These are phyloP conservation scores for Eupeodes luniger DNA, from an alignment of 2,888 invertebrate species.

Conservation along the genomic window DNA sequence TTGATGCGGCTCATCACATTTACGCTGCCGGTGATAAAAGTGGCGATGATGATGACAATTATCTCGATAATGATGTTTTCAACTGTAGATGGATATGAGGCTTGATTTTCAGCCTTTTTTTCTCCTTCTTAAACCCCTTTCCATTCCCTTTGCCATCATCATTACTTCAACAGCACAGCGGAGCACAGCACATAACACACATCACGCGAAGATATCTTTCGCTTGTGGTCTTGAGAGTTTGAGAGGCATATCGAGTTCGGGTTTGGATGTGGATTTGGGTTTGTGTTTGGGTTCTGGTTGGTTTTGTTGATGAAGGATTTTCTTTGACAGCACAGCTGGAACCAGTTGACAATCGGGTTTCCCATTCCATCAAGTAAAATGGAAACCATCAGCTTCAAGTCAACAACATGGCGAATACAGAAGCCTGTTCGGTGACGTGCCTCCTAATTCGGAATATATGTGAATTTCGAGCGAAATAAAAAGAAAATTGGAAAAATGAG, in stretches of 20 bases:
- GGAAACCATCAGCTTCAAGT: slow-evolving; percentile 16
- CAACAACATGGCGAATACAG: slow-evolving; percentile 22
- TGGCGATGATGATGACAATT: slow-evolving; percentile 58
- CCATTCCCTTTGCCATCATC: not conserved
- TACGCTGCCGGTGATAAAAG: slow-evolving; percentile 39
- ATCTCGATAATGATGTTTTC: slow-evolving; percentile 53
- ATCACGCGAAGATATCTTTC: slow-evolving; percentile 51
- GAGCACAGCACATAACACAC: not conserved
- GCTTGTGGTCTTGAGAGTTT: slow-evolving; percentile 40
- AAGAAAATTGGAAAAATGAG: not conserved
- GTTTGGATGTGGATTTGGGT: too few relatives aligned
- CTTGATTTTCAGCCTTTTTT: not conserved
- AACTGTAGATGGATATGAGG: slow-evolving; percentile 7
- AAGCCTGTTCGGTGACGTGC: slow-evolving; percentile 22
- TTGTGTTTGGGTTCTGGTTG: too few relatives aligned
- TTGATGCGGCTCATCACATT: slow-evolving; percentile 70
- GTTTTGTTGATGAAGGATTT: slow-evolving; percentile 22
- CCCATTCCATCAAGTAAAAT: slow-evolving; percentile 44
- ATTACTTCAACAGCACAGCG: not conserved
- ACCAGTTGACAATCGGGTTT: slow-evolving; percentile 66
- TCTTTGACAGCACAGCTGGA: slow-evolving; percentile 51
- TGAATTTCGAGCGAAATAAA: slow-evolving; percentile 26
- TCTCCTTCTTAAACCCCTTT: not conserved
- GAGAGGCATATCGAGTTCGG: slow-evolving; percentile 40
- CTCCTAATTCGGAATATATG: slow-evolving; percentile 64